These are phyloP conservation scores for Erinaceus europaeus DNA, from an alignment of 2,113 vertebrate genomes.

Conservation along the genomic window DNA sequence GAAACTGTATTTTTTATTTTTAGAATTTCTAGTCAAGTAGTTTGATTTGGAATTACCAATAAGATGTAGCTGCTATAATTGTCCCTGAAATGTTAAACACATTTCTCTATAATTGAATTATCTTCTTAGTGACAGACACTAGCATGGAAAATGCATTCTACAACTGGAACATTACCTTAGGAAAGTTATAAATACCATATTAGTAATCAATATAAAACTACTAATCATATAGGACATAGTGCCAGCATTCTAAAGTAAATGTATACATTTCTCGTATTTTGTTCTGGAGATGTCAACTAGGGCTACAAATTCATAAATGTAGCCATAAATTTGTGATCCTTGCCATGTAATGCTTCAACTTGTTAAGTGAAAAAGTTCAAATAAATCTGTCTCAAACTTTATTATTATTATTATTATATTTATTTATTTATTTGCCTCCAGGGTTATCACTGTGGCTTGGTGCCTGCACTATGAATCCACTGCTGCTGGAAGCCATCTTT, in stretches of 20 bases:
- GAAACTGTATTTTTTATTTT: not conserved
- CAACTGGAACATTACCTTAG: not conserved
- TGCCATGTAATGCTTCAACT: not conserved
- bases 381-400: not conserved
- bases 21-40: not conserved
- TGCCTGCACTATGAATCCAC: too few species aligned
- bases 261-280: not conserved
- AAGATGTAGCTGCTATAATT: not conserved
- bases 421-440: too few species aligned
- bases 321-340: not conserved
- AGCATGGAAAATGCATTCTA: not conserved
- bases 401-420: too few species aligned
- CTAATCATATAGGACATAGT: not conserved
- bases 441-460: too few species aligned
- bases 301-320: not conserved
- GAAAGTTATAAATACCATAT: not conserved
- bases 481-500: too few species aligned
- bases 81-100: not conserved
- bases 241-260: not conserved
- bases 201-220: not conserved
- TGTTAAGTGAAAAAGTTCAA: not conserved
- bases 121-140: not conserved
- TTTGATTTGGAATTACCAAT: conserved; percentile 22
- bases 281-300: not conserved
- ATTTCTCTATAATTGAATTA: conserved; percentile 3